phyloP scores from a whole-genome alignment of 2,888 invertebrate species.

The Pogonocherus hispidulus region DNA sequence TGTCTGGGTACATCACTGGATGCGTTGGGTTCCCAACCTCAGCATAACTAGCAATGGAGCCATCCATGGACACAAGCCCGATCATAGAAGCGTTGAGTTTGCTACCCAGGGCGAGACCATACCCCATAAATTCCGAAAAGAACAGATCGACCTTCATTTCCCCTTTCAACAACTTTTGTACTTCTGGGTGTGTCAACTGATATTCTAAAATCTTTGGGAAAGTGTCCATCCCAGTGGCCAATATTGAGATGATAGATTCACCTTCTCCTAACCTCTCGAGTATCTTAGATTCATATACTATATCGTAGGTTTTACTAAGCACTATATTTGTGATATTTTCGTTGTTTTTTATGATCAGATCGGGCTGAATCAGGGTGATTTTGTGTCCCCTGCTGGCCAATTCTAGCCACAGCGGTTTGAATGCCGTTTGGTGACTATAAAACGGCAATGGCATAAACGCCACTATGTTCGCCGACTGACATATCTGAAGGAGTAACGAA shows the following conservation, averaged over 20 bases:
- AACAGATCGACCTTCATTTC: slow-evolving; percentile 58
- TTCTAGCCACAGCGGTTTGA: slow-evolving; percentile 67
- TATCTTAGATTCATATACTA: slow-evolving; percentile 37
- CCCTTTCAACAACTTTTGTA: slow-evolving; percentile 54
- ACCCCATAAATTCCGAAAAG: slow-evolving; percentile 55
- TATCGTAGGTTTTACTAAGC: slow-evolving; percentile 60
- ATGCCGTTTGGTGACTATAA: slow-evolving; percentile 69
- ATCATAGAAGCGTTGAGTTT: slow-evolving; percentile 62
- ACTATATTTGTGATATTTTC: slow-evolving; percentile 67
- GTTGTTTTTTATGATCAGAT: slow-evolving; percentile 66
- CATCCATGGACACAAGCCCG: slow-evolving; percentile 61
- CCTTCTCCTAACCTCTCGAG: slow-evolving; percentile 31
- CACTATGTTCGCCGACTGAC: slow-evolving; percentile 46
- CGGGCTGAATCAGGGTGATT: slow-evolving; percentile 67
- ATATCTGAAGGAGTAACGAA: neutral
- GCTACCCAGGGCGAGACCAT: slow-evolving; percentile 55
- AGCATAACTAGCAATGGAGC: slow-evolving; percentile 54
- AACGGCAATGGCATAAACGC: slow-evolving; percentile 50
- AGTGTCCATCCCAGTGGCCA: neutral
- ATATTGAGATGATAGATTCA: neutral
- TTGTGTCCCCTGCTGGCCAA: slow-evolving; percentile 69
- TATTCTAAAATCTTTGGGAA: neutral
- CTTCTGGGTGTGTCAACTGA: slow-evolving; percentile 40
- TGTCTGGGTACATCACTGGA: slow-evolving; percentile 62
- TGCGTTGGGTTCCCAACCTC: slow-evolving; percentile 61